Evolutionary conservation across 2,888 invertebrate genomes (phyloP), one percentile per base, ranked within the genome.

Genomic region (Megalurothrips usitatus): DNA sequence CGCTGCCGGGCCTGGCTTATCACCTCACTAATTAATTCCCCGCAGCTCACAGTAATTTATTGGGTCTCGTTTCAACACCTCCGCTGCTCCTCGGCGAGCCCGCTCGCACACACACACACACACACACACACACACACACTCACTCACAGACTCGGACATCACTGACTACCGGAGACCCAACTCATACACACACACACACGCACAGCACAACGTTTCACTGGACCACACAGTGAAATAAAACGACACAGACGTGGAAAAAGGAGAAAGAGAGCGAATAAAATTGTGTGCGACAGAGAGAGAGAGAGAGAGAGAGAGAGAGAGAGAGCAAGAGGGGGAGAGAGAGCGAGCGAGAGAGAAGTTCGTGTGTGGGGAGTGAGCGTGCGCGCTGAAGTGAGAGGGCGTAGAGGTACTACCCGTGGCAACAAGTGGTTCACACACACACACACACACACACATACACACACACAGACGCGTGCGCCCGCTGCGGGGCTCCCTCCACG

Each of bases 11-110:
- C 58, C 58, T 2, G 26, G 26, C 68, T 75, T 26, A 75, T 75
- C 68, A 26, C 68, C 23, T 26, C 68, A 23, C 68, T 75, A 75
- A 75, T 75, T 23, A 75, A 75, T 75, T 75, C 68, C 58, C 68
- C 23, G 23, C 23, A 23, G 68, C 68, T 12, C 23, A n/a, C 17
- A 17, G 4, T 75, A 75, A 75, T 75, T 75, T 75, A 75, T 75
- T 75, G 68, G 68, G 68, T 9, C 68, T 26, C 68, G 68, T 75
- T 75, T 75, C 68, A 75, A 75, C 68, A 75, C 68, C 68, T 75
- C 26, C 26, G n/a, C 58, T 26, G 68, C 26, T 75, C 68, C 68
- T 26, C 23, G 9, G 26, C 10, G 68, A 23, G 12, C 10, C 23
- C 23, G 26, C 11, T 12, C 26, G 9, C 68, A 26, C 68, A 12